Conservation (phyloP, 1,140 invertebrate genomes). For the Pseudomyrmex cubaensis region DNA sequence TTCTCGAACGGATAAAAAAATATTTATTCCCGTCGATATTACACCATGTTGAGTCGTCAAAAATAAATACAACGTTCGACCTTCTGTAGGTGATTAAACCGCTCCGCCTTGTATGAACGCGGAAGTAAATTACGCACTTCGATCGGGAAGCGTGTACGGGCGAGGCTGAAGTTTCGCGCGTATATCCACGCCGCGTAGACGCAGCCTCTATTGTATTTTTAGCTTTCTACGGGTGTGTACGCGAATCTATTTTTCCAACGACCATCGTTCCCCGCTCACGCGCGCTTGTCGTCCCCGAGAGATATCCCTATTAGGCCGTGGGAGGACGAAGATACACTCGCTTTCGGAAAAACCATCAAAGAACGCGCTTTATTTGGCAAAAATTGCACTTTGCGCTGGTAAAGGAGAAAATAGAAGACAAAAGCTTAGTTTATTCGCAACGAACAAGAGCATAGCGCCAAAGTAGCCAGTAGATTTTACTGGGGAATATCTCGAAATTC, state of each 20-base stretch:
- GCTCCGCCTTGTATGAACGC: slow-evolving; percentile 47
- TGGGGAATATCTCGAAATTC: too few species aligned
- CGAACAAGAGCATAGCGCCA: too few species aligned
- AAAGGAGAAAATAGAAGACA: too few species aligned
- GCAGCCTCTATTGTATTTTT: slow-evolving; percentile 53
- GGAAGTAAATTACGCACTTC: slow-evolving; percentile 53
- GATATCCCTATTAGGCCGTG: background rate
- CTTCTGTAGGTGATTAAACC: slow-evolving; percentile 55
- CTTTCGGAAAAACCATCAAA: slow-evolving; percentile 7
- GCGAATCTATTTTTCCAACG: slow-evolving; percentile 56
- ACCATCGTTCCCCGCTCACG: background rate
- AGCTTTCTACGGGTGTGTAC: slow-evolving; percentile 55
- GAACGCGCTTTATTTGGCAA: too few species aligned
- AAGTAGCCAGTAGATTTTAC: too few species aligned
- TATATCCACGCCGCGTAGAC: slow-evolving; percentile 27
- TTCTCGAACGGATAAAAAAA: slow-evolving; percentile 30
- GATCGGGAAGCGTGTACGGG: slow-evolving; percentile 26
- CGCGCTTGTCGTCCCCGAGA: background rate
- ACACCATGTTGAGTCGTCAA: slow-evolving; percentile 7
- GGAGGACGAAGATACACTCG: background rate
- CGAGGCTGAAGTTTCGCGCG: slow-evolving; percentile 51
- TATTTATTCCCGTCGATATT: slow-evolving; percentile 16
- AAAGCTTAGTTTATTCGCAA: too few species aligned
- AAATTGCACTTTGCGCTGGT: too few species aligned
- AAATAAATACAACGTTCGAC: slow-evolving; percentile 34